Base-by-base conservation (phyloP, 1,140 invertebrate genomes). In the Limonius californicus region DNA sequence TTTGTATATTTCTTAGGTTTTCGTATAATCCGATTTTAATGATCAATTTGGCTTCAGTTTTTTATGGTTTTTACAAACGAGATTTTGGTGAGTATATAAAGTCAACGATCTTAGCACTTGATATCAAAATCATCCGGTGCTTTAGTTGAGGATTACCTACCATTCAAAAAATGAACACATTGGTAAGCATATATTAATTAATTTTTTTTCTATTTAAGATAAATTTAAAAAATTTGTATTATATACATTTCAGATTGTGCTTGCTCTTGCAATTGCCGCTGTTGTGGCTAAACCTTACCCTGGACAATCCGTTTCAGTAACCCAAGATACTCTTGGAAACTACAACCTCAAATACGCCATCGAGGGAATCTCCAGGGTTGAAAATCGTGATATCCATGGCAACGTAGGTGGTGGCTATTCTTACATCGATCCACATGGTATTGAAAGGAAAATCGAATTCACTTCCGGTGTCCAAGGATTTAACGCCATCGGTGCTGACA, bases 361-460 rank as follows among this genome's bases (percentile, higher is more conserved):
- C 12, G 54, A 62, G 21, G 64, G 56, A 16, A 53, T 59, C n/a
- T 57, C 64, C 12, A 57, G 65, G 32, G 27, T 18, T 9, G 68
- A 70, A 59, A 43, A 62, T 47, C 35, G 64, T 19, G 54, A 60
- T 23, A 50, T 53, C 19, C 62, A 68, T 59, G 69, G 68, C 9
- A 43, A 21, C 14, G 64, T 68, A 9, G 59, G 42, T 30, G 70
- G 70, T 23, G 57, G 54, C 12, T 69, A 65, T 53, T 60, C 60
- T 18, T 72, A 67, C 63, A 47, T 58, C 18, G 70, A 68, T 54
- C 35, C 63, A 12, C 47, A 72, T 20, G 70, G 70, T 20, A 50
- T 65, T 16, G 9, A 63, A 0, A 62, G 62, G 14, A 65, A 39
- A 45, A 59, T 68, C 4, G 19, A 59, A 15, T 72, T 68, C 53